Evolutionary conservation across 2,888 invertebrate species (phyloP).

Genomic region (Epicampocera succincta): DNA sequence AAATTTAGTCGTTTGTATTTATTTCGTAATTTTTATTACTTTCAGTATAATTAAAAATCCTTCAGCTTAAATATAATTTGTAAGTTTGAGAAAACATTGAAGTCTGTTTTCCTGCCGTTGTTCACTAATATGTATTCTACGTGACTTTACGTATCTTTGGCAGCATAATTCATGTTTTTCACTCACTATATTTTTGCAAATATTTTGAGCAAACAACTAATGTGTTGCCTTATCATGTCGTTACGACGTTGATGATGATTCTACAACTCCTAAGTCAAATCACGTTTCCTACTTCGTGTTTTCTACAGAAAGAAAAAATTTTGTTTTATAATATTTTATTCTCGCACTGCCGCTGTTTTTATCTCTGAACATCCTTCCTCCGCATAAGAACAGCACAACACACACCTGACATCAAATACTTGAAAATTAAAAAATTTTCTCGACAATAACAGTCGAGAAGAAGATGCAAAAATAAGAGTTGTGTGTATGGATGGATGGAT

Average conservation of each 20-base stretch:
- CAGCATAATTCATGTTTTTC: conserved; percentile 66
- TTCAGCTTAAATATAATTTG: not conserved
- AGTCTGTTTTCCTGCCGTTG: conserved; percentile 43
- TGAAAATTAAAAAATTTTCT: conserved; percentile 42
- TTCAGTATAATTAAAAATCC: conserved; percentile 9
- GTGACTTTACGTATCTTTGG: conserved; percentile 66
- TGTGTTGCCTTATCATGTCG: conserved; percentile 67
- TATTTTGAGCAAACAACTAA: conserved; percentile 68
- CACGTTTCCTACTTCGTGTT: conserved; percentile 64
- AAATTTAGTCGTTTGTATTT: conserved; percentile 23
- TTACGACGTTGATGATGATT: conserved; percentile 41
- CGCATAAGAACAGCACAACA: conserved; percentile 16
- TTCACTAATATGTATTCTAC: conserved; percentile 67
- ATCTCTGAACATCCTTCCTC: conserved; percentile 65
- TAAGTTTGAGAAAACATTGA: conserved; percentile 21
- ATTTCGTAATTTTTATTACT: conserved; percentile 20
- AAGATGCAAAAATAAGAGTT: conserved; percentile 33
- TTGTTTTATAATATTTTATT: conserved; percentile 21
- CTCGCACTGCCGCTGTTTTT: conserved; percentile 21
- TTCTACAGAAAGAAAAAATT: conserved; percentile 26
- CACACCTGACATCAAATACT: conserved; percentile 63
- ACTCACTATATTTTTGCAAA: conserved; percentile 57
- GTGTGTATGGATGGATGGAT: conserved; percentile 16
- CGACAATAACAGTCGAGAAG: conserved; percentile 18
- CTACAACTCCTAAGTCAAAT: conserved; percentile 66